Evolutionary conservation across 2,113 vertebrate species (phyloP).

Genomic region (Sisor rabdophorus): DNA sequence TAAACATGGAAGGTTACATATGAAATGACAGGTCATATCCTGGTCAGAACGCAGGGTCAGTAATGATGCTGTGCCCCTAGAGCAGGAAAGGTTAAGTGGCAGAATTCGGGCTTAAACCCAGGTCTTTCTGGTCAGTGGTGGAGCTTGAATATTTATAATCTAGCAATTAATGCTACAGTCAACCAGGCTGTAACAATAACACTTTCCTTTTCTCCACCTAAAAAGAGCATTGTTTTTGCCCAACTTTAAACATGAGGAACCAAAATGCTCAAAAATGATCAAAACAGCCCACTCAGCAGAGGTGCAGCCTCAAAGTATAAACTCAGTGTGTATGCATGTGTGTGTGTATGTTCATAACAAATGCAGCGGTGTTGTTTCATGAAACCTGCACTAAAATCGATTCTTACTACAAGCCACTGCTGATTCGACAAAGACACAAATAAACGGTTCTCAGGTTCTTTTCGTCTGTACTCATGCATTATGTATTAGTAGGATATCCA

Average conservation of each 20-base stretch:
- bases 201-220: no score
- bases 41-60: no score
- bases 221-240: no score
- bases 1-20: no score
- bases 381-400: conserved; percentile 26
- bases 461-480: conserved; percentile 55
- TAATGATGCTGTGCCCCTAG: no score
- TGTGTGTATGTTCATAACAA: conserved; percentile 1
- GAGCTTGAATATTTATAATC: neutral
- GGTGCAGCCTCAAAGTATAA: conserved; percentile 6
- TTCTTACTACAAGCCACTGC: conserved; percentile 47
- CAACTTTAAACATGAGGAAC: no score
- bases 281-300: conserved; percentile 37
- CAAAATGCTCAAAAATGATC: no score
- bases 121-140: no score
- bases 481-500: conserved; percentile 57
- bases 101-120: no score
- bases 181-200: neutral
- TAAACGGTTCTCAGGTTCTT: neutral
- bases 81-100: no score
- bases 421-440: conserved; percentile 45
- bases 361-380: conserved; percentile 28
- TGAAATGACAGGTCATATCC: no score
- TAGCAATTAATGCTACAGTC: neutral
- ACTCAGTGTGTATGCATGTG: conserved; percentile 26